phyloP scores from a whole-genome alignment of 2,888 invertebrate genomes.

The Pachliopta kotzebuea region DNA sequence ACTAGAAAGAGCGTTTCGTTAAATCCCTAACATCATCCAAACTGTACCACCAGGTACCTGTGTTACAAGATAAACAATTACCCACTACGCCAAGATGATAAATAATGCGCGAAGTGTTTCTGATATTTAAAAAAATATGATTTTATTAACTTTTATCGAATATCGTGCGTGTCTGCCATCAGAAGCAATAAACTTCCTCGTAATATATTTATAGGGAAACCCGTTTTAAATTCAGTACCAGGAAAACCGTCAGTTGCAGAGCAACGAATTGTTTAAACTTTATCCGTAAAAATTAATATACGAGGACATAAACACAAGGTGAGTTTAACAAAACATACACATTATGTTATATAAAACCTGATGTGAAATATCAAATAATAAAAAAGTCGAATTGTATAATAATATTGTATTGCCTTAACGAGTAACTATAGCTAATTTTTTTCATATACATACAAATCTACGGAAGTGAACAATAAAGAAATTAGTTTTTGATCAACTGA shows the following conservation, averaged over 20 bases:
- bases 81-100: not conserved
- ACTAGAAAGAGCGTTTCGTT: not conserved
- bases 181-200: constrained; percentile 10
- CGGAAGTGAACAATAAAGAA: not conserved
- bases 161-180: constrained; percentile 7
- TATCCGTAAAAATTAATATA: not conserved
- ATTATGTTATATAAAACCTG: no score
- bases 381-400: no score
- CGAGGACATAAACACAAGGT: no score
- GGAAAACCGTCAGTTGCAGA: constrained; percentile 2
- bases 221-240: constrained; percentile 12
- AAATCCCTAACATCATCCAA: no score
- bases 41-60: not conserved
- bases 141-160: not conserved
- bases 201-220: constrained; percentile 1
- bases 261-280: not conserved
- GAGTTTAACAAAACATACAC: not conserved
- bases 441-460: no score
- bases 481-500: not conserved
- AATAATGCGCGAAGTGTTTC: not conserved
- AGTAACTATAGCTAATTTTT: no score
- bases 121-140: not conserved
- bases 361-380: no score
- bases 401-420: no score
- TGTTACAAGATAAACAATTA: not conserved